phyloP scores from a whole-genome alignment of 2,888 invertebrate genomes.

The Drosophila austrosaltans region DNA sequence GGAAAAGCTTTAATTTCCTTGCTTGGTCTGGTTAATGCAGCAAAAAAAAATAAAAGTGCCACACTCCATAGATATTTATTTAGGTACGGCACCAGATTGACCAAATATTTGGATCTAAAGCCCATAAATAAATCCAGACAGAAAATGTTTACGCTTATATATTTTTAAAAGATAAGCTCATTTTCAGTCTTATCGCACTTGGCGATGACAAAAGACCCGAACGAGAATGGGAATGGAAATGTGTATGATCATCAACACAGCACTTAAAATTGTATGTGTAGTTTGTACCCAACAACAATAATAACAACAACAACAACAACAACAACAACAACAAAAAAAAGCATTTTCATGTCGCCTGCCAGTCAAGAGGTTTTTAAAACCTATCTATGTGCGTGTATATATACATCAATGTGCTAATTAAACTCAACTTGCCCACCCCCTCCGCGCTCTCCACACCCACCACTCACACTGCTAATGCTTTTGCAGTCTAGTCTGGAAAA shows the following conservation, averaged over 20 bases:
- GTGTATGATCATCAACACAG: constrained; percentile 4
- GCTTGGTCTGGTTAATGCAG: not conserved
- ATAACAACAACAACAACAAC: too few species aligned
- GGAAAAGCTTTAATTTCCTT: constrained; percentile 43
- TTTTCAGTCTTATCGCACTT: constrained; percentile 42
- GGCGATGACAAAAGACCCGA: constrained; percentile 7
- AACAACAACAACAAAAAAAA: not conserved
- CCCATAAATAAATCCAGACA: constrained; percentile 51
- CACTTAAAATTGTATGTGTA: not conserved
- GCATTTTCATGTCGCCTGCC: constrained; percentile 3
- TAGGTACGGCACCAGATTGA: constrained; percentile 54
- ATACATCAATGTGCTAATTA: constrained; percentile 43
- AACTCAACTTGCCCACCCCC: constrained; percentile 28
- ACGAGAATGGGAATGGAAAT: constrained; percentile 16
- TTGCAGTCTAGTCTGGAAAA: not conserved
- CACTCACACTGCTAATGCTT: not conserved
- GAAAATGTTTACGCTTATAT: constrained; percentile 12
- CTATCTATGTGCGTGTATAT: constrained; percentile 23
- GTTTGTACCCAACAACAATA: not conserved
- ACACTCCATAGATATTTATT: constrained; percentile 9
- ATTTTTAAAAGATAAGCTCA: constrained; percentile 33
- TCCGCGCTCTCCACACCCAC: too few species aligned
- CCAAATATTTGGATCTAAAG: constrained; percentile 59
- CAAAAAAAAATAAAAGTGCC: constrained; percentile 4
- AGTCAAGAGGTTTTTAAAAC: not conserved